Percentiles rank a stretch among this genome's conserved stretches.
Conservation (phyloP, 2,888 invertebrate genomes). For the Cybosia mesomella region DNA sequence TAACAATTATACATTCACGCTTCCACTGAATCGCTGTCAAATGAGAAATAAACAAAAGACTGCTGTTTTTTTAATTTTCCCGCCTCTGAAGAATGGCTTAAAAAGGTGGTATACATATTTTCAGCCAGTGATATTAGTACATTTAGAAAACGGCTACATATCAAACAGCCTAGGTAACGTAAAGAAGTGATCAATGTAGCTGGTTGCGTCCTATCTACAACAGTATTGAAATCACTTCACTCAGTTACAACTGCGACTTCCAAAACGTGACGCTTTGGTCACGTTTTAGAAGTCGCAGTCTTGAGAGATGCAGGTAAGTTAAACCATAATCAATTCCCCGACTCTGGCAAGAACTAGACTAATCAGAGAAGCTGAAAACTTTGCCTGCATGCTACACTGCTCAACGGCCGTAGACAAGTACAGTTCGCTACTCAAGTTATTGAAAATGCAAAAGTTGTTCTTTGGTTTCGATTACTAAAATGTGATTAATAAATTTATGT, state of each 20-base stretch:
- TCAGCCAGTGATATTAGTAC: too few species aligned
- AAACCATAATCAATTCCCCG: slow-evolving; percentile 32
- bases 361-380: slow-evolving; percentile 44
- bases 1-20: too few species aligned
- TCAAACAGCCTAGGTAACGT: too few species aligned
- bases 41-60: too few species aligned
- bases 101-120: too few species aligned
- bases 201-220: background rate
- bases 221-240: background rate
- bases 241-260: slow-evolving; percentile 2
- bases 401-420: slow-evolving; percentile 7
- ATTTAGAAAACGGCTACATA: too few species aligned
- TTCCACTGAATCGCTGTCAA: too few species aligned
- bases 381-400: slow-evolving; percentile 18
- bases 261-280: slow-evolving; percentile 25
- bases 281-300: too few species aligned
- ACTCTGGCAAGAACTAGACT: slow-evolving; percentile 31
- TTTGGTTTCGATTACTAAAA: too few species aligned
- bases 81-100: too few species aligned
- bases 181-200: background rate
- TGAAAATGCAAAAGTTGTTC: background rate
- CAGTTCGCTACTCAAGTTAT: background rate
- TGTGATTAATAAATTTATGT: too few species aligned
- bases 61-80: too few species aligned
- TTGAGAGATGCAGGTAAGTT: slow-evolving; percentile 25